phyloP scores from a whole-genome alignment of 1,140 invertebrate species.

The Nebria ingens region DNA sequence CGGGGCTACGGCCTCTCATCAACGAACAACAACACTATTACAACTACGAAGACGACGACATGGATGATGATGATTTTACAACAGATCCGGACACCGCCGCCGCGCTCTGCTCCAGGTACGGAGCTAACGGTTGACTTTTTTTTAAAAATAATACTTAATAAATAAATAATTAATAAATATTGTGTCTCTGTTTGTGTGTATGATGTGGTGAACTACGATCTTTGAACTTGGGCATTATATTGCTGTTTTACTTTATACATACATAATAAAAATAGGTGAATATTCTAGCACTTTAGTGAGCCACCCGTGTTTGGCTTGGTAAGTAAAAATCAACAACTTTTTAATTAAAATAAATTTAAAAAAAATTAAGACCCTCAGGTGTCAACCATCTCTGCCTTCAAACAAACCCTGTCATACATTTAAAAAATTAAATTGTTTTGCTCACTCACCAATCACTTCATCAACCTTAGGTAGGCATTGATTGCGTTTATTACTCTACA shows the following conservation, averaged over 20 bases:
- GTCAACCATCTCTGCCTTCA: constrained; percentile 10
- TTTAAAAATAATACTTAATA: too few species aligned
- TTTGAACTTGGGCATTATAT: not conserved
- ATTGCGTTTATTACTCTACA: too few species aligned
- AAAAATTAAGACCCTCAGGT: constrained; percentile 10
- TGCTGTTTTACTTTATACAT: not conserved
- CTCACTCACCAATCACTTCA: too few species aligned
- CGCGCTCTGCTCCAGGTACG: not conserved
- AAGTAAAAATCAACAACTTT: constrained; percentile 9
- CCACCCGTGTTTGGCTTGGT: constrained; percentile 3
- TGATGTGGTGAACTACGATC: not conserved
- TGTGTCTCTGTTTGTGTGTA: too few species aligned
- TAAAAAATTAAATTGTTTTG: too few species aligned
- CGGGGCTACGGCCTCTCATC: constrained; percentile 9
- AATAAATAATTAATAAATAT: too few species aligned
- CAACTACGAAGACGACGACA: not conserved
- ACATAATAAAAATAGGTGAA: not conserved
- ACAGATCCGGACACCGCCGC: not conserved
- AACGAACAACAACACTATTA: constrained; percentile 10
- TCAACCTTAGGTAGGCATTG: too few species aligned
- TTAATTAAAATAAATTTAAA: not conserved
- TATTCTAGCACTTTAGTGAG: not conserved
- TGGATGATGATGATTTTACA: not conserved
- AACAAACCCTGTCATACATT: constrained; percentile 1
- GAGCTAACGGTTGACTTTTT: not conserved